Evolutionary conservation across 53 echinoderm and acorn worm genomes (phyloP), one percentile per base, ranked within the genome.

Genomic region (Holothuria scabra): DNA sequence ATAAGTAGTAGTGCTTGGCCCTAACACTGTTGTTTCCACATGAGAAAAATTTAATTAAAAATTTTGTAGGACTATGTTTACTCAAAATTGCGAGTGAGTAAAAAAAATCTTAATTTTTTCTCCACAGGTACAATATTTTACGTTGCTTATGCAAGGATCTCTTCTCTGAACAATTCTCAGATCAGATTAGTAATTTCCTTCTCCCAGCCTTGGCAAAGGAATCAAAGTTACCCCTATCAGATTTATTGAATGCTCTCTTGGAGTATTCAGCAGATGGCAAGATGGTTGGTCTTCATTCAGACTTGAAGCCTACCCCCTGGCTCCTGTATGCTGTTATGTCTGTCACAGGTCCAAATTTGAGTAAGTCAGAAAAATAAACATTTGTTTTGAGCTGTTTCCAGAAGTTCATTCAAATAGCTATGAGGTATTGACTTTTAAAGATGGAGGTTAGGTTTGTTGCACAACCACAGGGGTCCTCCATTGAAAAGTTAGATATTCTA

Each of bases 271-370:
- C 68, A 44, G 69, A 89, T 62, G 35, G 55, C 21, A 66, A 86
- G 71, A 63, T n/a, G 48, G 49, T 79, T 7, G 65, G 46, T 28
- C 55, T 89, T 16, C 85, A 80, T 28, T 79, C 71, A 26, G 85
- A 89, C 46, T 23, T 81, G 32, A 31, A 41, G 62, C 84, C 94
- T 56, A 87, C 99, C 23, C 93, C 94, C 44, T 99, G 99, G 99
- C 87, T 99, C 75, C 91, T 99, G 30, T 93, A 95, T 76, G 90
- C 94, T 29, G 84, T 91, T 11, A 87, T 99, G 91, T 86, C 87
- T 29, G 55, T 99, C 23, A 90, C 92, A 57, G 81, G 87, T 59
- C 91, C 94, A 22, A 46, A 83, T 66, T 60, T 97, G 56, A 86
- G 94, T 97, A 84, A 92, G 88, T 74, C 30, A 18, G 3, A 64